A percentile compares a stretch with the other conserved stretches of the same genome.
These are phyloP conservation scores for Euplagia quadripunctaria DNA, from an alignment of 2,888 invertebrate species.

Conservation along the genomic window DNA sequence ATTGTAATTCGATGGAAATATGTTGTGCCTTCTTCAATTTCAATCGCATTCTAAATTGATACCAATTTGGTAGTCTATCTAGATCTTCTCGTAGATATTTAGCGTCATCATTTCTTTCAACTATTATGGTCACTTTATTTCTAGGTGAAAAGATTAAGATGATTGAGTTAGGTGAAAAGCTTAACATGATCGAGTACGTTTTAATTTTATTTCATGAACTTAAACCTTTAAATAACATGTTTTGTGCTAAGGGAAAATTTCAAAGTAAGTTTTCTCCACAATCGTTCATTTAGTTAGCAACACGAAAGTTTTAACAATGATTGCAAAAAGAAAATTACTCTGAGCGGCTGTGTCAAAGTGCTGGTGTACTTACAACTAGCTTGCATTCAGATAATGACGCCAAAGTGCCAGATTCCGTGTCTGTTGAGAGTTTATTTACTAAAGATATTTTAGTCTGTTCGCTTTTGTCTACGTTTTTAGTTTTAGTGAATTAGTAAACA, in stretches of 20 bases:
- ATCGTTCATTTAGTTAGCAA: slow-evolving; percentile 6
- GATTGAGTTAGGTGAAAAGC: no score
- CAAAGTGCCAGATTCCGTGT: slow-evolving; percentile 39
- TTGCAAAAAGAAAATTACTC: slow-evolving; percentile 22
- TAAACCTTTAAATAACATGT: background rate
- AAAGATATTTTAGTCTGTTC: background rate
- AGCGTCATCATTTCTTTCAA: no score
- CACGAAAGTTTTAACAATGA: slow-evolving; percentile 20
- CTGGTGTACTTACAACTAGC: slow-evolving; percentile 30
- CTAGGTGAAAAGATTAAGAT: no score
- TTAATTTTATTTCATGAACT: background rate
- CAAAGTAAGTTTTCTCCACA: background rate
- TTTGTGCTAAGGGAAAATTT: slow-evolving; percentile 1
- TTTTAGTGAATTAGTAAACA: no score
- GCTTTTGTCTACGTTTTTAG: no score
- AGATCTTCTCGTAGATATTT: no score
- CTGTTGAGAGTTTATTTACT: slow-evolving; percentile 19
- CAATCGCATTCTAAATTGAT: no score
- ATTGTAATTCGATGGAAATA: no score
- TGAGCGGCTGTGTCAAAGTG: slow-evolving; percentile 18
- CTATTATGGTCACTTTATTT: no score
- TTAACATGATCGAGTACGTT: background rate
- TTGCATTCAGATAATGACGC: slow-evolving; percentile 43
- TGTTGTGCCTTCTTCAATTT: no score
- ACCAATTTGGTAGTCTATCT: no score